Conservation (phyloP, 2,113 vertebrate species). For the Odobenus rosmarus region DNA sequence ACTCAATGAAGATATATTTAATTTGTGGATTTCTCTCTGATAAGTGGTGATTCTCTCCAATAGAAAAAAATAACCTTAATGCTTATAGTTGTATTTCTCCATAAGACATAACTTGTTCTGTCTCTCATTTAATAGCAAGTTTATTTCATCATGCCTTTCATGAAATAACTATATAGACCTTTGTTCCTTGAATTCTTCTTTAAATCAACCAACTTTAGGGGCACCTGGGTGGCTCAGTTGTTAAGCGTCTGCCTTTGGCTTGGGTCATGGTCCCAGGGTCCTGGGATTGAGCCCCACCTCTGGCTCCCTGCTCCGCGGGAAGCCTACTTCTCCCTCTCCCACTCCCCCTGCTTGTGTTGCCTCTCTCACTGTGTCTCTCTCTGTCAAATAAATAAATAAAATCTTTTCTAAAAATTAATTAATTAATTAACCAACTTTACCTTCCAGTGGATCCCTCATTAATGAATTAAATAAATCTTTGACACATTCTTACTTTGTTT, state of each 20-base stretch:
- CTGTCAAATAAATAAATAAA: too few relatives aligned
- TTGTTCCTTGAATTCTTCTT: neutral
- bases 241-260: too few relatives aligned
- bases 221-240: too few relatives aligned
- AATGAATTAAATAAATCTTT: neutral
- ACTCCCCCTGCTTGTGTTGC: too few relatives aligned
- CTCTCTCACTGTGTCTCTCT: too few relatives aligned
- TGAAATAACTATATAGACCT: neutral
- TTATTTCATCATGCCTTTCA: neutral
- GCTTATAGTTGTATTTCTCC: neutral
- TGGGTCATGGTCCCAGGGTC: too few relatives aligned
- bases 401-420: neutral
- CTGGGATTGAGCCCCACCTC: too few relatives aligned
- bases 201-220: neutral
- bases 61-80: neutral
- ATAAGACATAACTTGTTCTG: neutral
- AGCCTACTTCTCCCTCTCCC: too few relatives aligned
- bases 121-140: neutral
- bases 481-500: neutral
- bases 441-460: neutral
- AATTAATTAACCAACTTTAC: neutral
- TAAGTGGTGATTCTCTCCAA: neutral
- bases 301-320: too few relatives aligned
- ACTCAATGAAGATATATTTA: neutral
- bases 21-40: neutral